A percentile compares a stretch with the other conserved stretches of the same genome.
These are phyloP conservation scores for Brachypteracias leptosomus DNA, from an alignment of 2,113 vertebrate species.

Conservation along the genomic window DNA sequence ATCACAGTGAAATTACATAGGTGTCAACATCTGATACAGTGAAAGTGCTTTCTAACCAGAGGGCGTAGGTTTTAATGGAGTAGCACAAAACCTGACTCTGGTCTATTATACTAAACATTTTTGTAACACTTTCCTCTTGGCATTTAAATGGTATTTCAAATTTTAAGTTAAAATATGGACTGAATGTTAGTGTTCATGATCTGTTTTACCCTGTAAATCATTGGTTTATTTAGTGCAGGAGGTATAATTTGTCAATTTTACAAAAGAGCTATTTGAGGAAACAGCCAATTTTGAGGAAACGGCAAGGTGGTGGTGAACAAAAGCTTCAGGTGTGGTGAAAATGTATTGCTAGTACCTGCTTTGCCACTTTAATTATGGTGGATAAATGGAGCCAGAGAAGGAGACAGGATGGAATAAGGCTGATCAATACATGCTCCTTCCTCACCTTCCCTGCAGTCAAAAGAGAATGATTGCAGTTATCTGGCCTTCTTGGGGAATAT, in stretches of 20 bases:
- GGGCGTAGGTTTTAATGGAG: not conserved
- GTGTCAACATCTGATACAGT: not conserved
- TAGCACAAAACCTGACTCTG: not conserved
- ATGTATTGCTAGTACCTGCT: not conserved
- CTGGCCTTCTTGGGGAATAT: not conserved
- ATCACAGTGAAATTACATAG: not conserved
- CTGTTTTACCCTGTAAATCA: not conserved
- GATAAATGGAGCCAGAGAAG: not conserved
- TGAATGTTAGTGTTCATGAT: not conserved
- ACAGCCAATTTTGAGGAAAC: not conserved
- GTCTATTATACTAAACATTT: not conserved
- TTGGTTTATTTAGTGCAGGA: not conserved
- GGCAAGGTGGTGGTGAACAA: not conserved
- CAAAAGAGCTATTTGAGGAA: not conserved
- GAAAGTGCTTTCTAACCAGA: not conserved
- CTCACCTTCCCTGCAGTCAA: not conserved
- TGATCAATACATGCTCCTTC: constrained; percentile 9
- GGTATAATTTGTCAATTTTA: not conserved
- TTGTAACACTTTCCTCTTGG: not conserved
- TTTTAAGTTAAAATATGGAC: not conserved
- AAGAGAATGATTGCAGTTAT: not conserved
- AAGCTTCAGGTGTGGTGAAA: not conserved
- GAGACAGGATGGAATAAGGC: not conserved
- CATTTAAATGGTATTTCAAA: not conserved
- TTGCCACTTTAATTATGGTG: not conserved